Base-by-base conservation (phyloP, 2,113 vertebrate species). In the Ceuthmochares aereus region DNA sequence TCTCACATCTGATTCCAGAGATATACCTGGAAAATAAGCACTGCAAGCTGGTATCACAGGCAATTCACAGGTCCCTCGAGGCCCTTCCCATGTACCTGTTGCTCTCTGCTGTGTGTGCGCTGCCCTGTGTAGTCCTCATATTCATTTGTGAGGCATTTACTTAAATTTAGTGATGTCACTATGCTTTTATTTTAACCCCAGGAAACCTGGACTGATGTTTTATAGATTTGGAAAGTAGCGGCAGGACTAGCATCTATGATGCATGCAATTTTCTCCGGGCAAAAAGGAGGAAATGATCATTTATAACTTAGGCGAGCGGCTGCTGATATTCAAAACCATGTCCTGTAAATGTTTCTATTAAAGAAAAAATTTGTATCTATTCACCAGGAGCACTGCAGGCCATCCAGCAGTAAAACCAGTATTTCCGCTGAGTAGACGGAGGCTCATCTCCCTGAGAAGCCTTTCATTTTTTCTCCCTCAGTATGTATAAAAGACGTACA, bases 401-500 rank as follows among this genome's bases (percentile, higher is more conserved):
- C 60, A 64, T 84, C 73, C 37, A 95, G 80, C 56, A 84, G 36
- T 59, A 40, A 90, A 91, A 23, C 14, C 25, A 78, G n/a, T 74
- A 72, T 78, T 91, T 94, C 78, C 0, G 20, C 52, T 52, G 49
- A 87, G 70, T 77, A 69, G 70, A 72, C 0, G 0, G 56, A 63
- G 54, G 16, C 76, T 89, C 51, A 91, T 84, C 81, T 95, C 60
- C 42, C 17, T 0, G 8, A 83, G 52, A 87, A 94, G 77, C 58
- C 69, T 84, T 81, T 80, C 78, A 82, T 89, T 92, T 40, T 87
- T 93, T 12, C n/a, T 94, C 67, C 58, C 0, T 3, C 23, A 84
- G 51, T 62, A 55, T 36, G 12, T 84, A 63, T 77, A 40, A 88
- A 88, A 90, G 94, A 68, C 64, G 52, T 67, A 90, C 83, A 94